Evolutionary conservation across 2,113 vertebrate genomes (phyloP).

Genomic region (Meles meles): DNA sequence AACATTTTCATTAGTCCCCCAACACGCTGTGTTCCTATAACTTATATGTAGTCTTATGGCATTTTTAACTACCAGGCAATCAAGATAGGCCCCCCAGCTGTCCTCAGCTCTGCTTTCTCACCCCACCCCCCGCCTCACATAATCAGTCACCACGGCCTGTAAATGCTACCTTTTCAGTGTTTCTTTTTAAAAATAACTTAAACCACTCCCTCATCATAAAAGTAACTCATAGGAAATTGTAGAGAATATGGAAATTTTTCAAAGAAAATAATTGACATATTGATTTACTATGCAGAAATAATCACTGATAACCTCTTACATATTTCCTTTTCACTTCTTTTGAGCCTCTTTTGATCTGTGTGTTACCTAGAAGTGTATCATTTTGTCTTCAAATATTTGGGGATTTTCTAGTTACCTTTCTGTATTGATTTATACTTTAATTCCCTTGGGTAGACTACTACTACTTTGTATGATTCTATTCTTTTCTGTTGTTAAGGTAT

Average conservation of each 20-base stretch:
- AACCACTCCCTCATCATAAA: background rate
- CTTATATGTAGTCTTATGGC: background rate
- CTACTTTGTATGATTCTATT: background rate
- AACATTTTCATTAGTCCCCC: background rate
- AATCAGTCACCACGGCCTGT: background rate
- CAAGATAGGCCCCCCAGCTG: background rate
- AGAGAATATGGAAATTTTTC: background rate
- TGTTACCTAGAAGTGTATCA: background rate
- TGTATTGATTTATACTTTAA: background rate
- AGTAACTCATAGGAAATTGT: background rate
- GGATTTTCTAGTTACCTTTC: background rate
- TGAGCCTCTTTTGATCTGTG: background rate
- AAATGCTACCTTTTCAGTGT: background rate
- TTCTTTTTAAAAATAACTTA: background rate
- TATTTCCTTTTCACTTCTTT: background rate
- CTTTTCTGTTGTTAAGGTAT: background rate
- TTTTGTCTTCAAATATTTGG: background rate
- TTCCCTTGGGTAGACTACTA: background rate
- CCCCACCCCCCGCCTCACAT: rapidly evolving
- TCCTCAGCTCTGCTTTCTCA: background rate
- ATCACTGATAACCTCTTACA: background rate
- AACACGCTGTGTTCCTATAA: background rate
- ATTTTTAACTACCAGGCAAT: background rate
- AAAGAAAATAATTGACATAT: background rate
- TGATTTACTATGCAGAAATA: background rate